Base-by-base conservation (phyloP, 2,888 invertebrate species). In the Drosophila maculinotata region DNA sequence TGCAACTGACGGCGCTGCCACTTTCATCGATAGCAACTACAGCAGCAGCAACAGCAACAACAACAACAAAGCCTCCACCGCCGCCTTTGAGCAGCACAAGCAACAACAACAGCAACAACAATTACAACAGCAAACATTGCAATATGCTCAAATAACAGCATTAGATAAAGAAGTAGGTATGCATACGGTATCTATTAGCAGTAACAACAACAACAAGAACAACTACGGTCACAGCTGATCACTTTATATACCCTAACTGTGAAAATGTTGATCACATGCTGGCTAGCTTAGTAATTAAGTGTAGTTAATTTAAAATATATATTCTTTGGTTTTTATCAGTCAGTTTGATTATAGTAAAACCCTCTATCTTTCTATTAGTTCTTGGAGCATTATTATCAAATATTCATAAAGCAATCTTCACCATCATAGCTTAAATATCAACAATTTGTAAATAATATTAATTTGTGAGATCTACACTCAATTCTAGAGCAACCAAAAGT, bases 141-240 rank as follows among this genome's bases (percentile, higher is more conserved):
- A 80, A 63, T 81, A 76, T 75, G 69, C 76, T 74, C 79, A 79
- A 74, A 85, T 90, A 75, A 73, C 89, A 69, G 76, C 84, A 59
- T 79, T 90, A 83, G 89, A 91, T 76, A 90, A 90, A 90, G 90
- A 90, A 90, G 90, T 90, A 90, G 91, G 90, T 90, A 90, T 84
- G 90, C 78, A 82, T 71, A 82, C 71, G 51, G 67, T 78, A 78
- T 80, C 79, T 60, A 68, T 48, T 54, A 56, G 41, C 48, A 74
- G 39, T 17, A 65, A 41, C 45, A 48, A 54, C 36, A 53, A 58
- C 53, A 33, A 31, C 33, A 52, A 31, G 45, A 41, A 41, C 47
- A 54, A 39, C 31, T 35, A 62, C 28, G 25, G 7, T 15, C 8
- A 2, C 28, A 25, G 17, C 60, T 25, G 31, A 68, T 35, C 70